Evolutionary conservation across 2,797 vertebrate species (phyloP).

Genomic region (Gymnothorax reevesii): DNA sequence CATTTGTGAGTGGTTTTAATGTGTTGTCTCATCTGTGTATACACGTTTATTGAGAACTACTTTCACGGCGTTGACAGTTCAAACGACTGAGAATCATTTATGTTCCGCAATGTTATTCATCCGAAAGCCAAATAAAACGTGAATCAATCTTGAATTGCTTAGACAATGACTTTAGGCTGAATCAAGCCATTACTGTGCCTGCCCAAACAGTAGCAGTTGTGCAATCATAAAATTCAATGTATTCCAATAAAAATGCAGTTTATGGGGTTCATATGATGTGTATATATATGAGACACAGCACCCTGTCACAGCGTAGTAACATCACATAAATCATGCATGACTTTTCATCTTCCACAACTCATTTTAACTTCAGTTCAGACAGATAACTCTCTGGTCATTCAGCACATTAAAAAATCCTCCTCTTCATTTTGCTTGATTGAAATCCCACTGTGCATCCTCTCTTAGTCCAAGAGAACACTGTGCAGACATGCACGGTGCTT

Average conservation of each 20-base stretch:
- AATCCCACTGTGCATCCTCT: background rate
- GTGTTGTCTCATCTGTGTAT: no score
- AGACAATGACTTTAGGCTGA: background rate
- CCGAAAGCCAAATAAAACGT: background rate
- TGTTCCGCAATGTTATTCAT: background rate
- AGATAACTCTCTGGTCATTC: background rate
- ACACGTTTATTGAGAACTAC: background rate
- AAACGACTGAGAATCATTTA: background rate
- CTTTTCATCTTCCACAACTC: background rate
- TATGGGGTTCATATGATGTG: background rate
- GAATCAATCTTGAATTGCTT: constrained; percentile 3
- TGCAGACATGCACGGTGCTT: background rate
- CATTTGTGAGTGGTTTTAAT: no score
- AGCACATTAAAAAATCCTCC: background rate
- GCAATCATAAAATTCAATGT: background rate
- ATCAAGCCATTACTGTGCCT: background rate
- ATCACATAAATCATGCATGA: constrained; percentile 2
- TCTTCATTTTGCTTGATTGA: background rate
- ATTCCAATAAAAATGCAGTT: background rate
- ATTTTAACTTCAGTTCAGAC: background rate
- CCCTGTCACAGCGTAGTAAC: background rate
- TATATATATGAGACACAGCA: background rate
- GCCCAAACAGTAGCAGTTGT: background rate
- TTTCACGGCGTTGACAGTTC: background rate
- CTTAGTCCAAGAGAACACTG: background rate